Evolutionary conservation across 1,140 invertebrate species (phyloP).

Genomic region (Alviniconcha marisindica): DNA sequence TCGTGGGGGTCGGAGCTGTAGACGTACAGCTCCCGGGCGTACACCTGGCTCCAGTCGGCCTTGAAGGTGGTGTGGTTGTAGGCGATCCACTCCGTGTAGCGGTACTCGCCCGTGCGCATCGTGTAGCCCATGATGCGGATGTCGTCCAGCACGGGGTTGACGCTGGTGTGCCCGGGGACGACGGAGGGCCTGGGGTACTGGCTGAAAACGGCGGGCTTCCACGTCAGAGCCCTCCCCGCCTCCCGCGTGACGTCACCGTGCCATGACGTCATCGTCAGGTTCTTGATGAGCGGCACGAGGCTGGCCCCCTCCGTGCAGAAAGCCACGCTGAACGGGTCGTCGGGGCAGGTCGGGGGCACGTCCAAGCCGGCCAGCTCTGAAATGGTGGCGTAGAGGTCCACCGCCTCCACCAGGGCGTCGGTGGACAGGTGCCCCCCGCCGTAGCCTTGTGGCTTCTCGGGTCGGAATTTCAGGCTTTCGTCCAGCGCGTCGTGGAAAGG

Average conservation of each 20-base stretch:
- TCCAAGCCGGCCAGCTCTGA: slow-evolving; percentile 82
- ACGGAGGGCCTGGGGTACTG: slow-evolving; percentile 72
- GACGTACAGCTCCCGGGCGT: slow-evolving; percentile 80
- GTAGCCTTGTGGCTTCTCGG: not conserved
- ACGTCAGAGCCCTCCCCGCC: not conserved
- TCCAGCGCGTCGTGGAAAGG: slow-evolving; percentile 1
- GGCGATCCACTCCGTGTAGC: slow-evolving; percentile 87
- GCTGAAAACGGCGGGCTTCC: slow-evolving; percentile 44
- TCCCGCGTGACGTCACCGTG: not conserved
- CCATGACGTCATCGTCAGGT: slow-evolving; percentile 2
- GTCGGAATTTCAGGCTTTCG: not conserved
- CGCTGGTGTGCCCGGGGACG: slow-evolving; percentile 84
- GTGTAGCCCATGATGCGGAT: slow-evolving; percentile 85
- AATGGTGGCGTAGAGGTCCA: slow-evolving; percentile 90
- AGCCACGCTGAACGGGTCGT: slow-evolving; percentile 50
- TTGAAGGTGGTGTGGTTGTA: slow-evolving; percentile 50
- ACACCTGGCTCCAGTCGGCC: slow-evolving; percentile 81
- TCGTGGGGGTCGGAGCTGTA: slow-evolving; percentile 81
- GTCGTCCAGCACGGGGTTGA: slow-evolving; percentile 88
- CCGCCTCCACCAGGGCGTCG: slow-evolving; percentile 81
- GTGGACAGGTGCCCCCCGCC: not conserved
- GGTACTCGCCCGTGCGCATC: slow-evolving; percentile 82
- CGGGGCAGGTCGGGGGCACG: slow-evolving; percentile 78
- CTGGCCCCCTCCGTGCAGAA: slow-evolving; percentile 86
- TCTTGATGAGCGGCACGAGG: slow-evolving; percentile 72